phyloP scores from a whole-genome alignment of 1,140 invertebrate genomes.

The Drosophila pruinosa region DNA sequence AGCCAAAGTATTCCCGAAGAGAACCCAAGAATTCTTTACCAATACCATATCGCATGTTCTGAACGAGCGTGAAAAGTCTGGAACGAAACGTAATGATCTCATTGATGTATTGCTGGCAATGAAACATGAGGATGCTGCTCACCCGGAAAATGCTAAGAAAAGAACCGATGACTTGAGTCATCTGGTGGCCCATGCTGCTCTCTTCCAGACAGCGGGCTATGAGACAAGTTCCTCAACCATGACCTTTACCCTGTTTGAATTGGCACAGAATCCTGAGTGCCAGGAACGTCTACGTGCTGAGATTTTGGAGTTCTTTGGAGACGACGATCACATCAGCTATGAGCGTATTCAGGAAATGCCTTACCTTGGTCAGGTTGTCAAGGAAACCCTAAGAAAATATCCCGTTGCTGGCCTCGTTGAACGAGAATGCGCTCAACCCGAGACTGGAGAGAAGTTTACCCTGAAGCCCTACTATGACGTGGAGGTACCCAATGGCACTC shows the following conservation, averaged over 20 bases:
- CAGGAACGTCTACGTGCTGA: constrained; percentile 87
- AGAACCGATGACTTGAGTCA: constrained; percentile 32
- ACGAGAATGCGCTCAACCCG: constrained; percentile 53
- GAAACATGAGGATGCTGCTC: constrained; percentile 54
- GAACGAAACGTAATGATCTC: constrained; percentile 77
- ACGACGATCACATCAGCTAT: constrained; percentile 84
- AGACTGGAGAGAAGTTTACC: constrained; percentile 47
- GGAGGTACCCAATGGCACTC: constrained; percentile 56
- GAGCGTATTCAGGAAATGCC: constrained; percentile 86
- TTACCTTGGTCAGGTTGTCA: constrained; percentile 85
- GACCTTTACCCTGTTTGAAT: constrained; percentile 86
- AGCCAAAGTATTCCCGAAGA: constrained; percentile 56
- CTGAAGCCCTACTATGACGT: constrained; percentile 43
- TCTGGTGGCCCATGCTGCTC: constrained; percentile 87
- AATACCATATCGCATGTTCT: constrained; percentile 69
- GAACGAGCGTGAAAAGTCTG: constrained; percentile 60
- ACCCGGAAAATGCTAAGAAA: no score
- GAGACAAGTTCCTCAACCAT: constrained; percentile 90
- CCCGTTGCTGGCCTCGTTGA: constrained; percentile 55
- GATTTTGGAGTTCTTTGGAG: constrained; percentile 84
- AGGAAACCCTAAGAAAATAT: constrained; percentile 80
- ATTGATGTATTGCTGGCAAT: constrained; percentile 83
- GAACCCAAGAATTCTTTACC: constrained; percentile 60
- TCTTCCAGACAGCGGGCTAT: constrained; percentile 89
- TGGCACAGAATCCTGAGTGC: constrained; percentile 87